Conservation (phyloP, 2,797 vertebrate species). For the Ceryle rudis region DNA sequence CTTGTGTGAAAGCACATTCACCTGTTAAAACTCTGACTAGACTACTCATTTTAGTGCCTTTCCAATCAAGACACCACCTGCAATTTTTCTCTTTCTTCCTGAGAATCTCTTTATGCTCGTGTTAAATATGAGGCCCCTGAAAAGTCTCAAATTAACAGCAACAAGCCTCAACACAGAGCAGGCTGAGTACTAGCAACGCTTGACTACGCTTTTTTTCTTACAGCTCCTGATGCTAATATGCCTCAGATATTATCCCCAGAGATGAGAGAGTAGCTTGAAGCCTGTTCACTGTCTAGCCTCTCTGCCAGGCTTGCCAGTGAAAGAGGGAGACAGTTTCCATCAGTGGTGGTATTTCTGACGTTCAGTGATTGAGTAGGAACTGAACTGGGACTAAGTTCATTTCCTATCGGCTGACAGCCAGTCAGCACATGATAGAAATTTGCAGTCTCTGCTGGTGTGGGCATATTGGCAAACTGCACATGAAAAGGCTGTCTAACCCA, state of each 20-base stretch:
- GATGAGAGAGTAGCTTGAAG: background rate
- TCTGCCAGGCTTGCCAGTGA: conserved; percentile 28
- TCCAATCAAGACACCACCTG: background rate
- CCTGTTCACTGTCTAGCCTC: conserved; percentile 14
- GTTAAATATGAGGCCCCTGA: background rate
- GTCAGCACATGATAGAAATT: conserved; percentile 7
- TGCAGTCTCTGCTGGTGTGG: conserved; percentile 27
- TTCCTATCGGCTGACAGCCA: conserved; percentile 48
- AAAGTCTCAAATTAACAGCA: background rate
- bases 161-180: background rate
- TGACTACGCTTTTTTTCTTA: background rate
- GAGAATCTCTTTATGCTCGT: background rate
- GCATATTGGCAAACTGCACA: conserved; percentile 21
- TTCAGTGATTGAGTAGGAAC: conserved; percentile 9
- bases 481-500: conserved; percentile 41
- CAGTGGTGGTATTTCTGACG: conserved; percentile 1
- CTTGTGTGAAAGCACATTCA: background rate
- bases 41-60: background rate
- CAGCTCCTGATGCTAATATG: background rate
- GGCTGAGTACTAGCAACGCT: background rate
- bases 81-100: background rate
- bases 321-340: conserved; percentile 20
- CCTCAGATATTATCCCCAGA: conserved; percentile 20
- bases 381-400: conserved; percentile 45
- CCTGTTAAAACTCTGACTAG: background rate